Conservation (phyloP, 1,140 invertebrate species). For the Drosophila nikananu region DNA sequence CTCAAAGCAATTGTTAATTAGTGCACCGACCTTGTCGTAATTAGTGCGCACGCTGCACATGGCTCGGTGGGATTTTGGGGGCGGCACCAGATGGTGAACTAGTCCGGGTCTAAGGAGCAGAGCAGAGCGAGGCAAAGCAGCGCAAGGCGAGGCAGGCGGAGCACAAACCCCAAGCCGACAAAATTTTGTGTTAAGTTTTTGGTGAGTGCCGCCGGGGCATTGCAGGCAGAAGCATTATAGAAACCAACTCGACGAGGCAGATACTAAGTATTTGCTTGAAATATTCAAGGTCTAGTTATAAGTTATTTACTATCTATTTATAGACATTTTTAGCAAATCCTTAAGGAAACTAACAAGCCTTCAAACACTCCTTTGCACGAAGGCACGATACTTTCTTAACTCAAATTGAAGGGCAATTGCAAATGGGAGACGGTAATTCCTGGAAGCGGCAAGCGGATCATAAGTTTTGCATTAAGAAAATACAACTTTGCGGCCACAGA, state of each 20-base stretch:
- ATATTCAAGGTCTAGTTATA: not conserved
- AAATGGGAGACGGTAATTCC: not conserved
- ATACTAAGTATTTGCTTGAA: not conserved
- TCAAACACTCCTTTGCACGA: not conserved
- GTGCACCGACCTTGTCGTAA: slow-evolving; percentile 77
- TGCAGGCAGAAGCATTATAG: not conserved
- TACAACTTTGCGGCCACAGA: slow-evolving; percentile 43
- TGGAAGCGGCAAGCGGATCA: slow-evolving; percentile 54
- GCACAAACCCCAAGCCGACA: slow-evolving; percentile 24
- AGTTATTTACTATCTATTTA: no score
- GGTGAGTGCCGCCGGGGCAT: slow-evolving; percentile 35
- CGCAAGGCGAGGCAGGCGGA: not conserved
- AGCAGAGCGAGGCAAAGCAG: not conserved
- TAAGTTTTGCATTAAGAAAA: slow-evolving; percentile 66
- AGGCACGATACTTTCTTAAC: not conserved
- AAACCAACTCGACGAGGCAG: not conserved
- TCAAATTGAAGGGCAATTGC: not conserved
- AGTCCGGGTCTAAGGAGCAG: not conserved
- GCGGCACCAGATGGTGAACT: not conserved
- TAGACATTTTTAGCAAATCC: not conserved
- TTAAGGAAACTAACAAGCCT: not conserved
- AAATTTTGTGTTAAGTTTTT: slow-evolving; percentile 60
- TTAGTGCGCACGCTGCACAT: slow-evolving; percentile 70
- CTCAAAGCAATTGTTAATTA: slow-evolving; percentile 80
- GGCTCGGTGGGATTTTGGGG: slow-evolving; percentile 10